Evolutionary conservation across 2,113 vertebrate species (phyloP).

Genomic region (Ophiodon elongatus): DNA sequence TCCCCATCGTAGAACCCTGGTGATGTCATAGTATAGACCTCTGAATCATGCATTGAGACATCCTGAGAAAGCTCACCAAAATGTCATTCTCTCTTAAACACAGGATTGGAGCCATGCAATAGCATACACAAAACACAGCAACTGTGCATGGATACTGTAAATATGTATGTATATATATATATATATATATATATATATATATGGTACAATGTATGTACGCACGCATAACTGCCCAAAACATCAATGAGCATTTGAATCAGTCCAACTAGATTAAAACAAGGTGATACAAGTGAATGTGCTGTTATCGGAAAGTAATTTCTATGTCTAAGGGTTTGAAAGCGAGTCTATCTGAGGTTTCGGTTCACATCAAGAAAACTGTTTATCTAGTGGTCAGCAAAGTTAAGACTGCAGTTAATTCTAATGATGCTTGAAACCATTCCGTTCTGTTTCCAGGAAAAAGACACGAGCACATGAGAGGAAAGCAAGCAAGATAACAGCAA

Average conservation of each 20-base stretch:
- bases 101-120: not conserved
- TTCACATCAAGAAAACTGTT: constrained; percentile 36
- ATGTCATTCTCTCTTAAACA: constrained; percentile 7
- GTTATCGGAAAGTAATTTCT: constrained; percentile 3
- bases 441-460: constrained; percentile 70
- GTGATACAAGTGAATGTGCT: constrained; percentile 12
- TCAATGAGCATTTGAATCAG: not conserved
- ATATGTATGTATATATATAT: not conserved
- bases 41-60: constrained; percentile 63
- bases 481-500: constrained; percentile 52
- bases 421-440: constrained; percentile 67
- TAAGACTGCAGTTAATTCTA: constrained; percentile 55
- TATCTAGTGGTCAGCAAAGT: constrained; percentile 57
- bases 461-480: constrained; percentile 16
- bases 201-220: not conserved
- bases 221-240: constrained; percentile 3
- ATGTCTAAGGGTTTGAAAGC: constrained; percentile 2
- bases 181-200: not conserved
- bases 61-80: constrained; percentile 35
- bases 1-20: constrained; percentile 48
- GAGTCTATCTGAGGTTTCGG: constrained; percentile 18
- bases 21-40: constrained; percentile 74
- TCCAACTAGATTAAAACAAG: constrained; percentile 34
- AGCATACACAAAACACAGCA: not conserved
- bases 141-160: not conserved